phyloP scores from a whole-genome alignment of 2,797 vertebrate genomes.

The Dicrostonyx torquatus region DNA sequence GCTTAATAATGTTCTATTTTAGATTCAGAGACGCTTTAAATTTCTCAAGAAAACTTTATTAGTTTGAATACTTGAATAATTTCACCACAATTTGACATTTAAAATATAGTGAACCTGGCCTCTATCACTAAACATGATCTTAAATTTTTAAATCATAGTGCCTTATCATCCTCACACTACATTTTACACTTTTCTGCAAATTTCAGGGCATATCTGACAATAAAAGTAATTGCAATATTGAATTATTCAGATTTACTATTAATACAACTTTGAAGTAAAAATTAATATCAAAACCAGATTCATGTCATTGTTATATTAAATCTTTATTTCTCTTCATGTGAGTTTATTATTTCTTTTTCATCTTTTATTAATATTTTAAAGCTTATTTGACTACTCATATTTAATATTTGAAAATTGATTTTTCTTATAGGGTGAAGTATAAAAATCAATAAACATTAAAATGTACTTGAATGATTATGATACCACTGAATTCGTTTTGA shows the following conservation, averaged over 20 bases:
- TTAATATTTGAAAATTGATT: not conserved
- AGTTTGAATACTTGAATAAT: not conserved
- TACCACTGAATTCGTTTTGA: constrained; percentile 44
- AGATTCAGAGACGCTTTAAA: not conserved
- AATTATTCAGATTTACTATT: not conserved
- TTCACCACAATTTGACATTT: not conserved
- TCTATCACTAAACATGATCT: not conserved
- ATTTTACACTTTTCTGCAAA: not conserved
- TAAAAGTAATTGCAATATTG: not conserved
- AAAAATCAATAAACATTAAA: constrained; percentile 40
- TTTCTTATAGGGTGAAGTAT: not conserved
- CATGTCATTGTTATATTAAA: not conserved
- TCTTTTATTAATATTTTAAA: not conserved
- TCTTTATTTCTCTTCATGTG: not conserved
- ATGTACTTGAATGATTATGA: not conserved
- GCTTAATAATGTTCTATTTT: not conserved
- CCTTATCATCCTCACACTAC: not conserved
- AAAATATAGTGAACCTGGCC: not conserved
- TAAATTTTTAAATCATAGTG: not conserved
- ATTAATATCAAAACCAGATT: not conserved
- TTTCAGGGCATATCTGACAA: not conserved
- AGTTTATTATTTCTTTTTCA: not conserved
- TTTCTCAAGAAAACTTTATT: not conserved
- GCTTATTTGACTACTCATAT: not conserved
- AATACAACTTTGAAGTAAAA: not conserved